phyloP scores from a whole-genome alignment of 2,888 invertebrate genomes.

The Silvanus unidentatus region DNA sequence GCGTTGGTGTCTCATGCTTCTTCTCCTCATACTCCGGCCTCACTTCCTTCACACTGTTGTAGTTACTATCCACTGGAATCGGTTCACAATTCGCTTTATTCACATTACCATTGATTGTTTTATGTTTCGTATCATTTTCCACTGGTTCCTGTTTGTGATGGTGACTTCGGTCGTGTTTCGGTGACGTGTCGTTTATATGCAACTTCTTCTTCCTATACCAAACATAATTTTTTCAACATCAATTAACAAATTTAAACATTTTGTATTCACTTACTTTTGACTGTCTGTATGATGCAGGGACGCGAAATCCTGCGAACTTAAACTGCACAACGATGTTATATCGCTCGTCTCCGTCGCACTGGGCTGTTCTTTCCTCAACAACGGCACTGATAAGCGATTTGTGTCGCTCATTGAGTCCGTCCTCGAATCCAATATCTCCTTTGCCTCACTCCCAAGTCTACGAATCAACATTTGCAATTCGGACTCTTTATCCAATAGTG shows the following conservation, averaged over 20 bases:
- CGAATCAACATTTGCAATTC: conserved; percentile 71
- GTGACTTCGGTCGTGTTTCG: conserved; percentile 22
- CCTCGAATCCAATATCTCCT: conserved; percentile 41
- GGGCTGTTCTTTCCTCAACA: conserved; percentile 50
- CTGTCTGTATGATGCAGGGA: conserved; percentile 53
- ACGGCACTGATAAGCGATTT: conserved; percentile 46
- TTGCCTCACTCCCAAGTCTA: conserved; percentile 59
- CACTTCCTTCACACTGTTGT: conserved; percentile 26
- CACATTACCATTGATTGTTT: conserved; percentile 20
- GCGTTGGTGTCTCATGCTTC: conserved; percentile 3
- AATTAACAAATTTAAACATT: conserved; percentile 10
- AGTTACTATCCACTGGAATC: conserved; percentile 25
- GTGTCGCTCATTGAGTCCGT: conserved; percentile 39
- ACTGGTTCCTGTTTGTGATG: conserved; percentile 19
- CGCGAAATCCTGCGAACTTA: conserved; percentile 55
- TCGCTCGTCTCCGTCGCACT: conserved; percentile 66
- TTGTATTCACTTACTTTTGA: conserved; percentile 38
- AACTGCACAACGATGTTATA: conserved; percentile 65
- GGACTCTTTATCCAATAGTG: conserved; percentile 76
- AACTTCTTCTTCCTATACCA: conserved; percentile 28
- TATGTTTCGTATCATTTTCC: conserved; percentile 9
- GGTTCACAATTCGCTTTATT: conserved; percentile 17
- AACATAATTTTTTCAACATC: conserved; percentile 9
- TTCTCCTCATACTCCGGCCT: conserved; percentile 15
- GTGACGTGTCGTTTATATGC: conserved; percentile 27